phyloP scores from a whole-genome alignment of 2,797 vertebrate species.

The Onychomys leucogaster region DNA sequence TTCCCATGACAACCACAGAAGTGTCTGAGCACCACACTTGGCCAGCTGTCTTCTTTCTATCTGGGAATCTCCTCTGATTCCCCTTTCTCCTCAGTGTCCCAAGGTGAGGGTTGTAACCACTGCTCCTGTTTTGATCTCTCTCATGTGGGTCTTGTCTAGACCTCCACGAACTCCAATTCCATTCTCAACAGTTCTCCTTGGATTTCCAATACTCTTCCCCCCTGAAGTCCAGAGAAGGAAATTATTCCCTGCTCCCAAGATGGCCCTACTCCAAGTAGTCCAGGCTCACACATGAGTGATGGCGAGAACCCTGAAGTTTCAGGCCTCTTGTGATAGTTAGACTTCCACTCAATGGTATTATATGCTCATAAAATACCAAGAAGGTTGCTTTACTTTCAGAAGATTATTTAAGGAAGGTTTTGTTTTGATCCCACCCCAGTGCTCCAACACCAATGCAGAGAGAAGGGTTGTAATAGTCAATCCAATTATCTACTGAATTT shows the following conservation, averaged over 20 bases:
- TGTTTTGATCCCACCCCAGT: not conserved
- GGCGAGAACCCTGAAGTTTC: not conserved
- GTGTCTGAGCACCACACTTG: not conserved
- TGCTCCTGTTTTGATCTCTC: accelerated
- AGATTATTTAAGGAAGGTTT: not conserved
- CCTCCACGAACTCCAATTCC: not conserved
- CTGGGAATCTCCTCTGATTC: accelerated
- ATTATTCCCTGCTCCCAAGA: not conserved
- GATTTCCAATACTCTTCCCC: not conserved
- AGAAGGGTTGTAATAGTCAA: not conserved
- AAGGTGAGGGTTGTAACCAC: not conserved
- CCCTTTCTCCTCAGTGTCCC: not conserved
- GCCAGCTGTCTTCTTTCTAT: no score
- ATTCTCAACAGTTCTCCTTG: not conserved
- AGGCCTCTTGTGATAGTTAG: not conserved
- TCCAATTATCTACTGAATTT: not conserved
- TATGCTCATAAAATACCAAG: not conserved
- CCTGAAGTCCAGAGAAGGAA: not conserved
- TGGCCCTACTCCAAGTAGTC: not conserved
- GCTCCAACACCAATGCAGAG: not conserved
- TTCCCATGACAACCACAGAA: not conserved
- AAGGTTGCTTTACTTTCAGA: not conserved
- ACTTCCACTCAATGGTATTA: not conserved
- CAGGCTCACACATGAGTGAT: not conserved
- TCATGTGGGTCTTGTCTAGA: not conserved